Percentiles rank a stretch among this genome's conserved stretches.
phyloP scores from a whole-genome alignment of 1,140 invertebrate species.

The Diorhabda elongata region DNA sequence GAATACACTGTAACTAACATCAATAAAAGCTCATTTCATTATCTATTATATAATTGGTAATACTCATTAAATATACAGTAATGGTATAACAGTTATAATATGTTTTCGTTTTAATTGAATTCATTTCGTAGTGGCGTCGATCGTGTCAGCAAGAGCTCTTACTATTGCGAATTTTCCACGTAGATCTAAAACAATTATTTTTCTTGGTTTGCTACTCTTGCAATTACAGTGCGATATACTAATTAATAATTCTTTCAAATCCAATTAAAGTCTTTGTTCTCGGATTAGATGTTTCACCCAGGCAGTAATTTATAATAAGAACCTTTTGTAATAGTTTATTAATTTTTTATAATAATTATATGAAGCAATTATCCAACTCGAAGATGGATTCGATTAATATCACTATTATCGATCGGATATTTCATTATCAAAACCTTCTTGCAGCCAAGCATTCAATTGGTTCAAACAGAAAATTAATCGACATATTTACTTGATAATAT shows the following conservation, averaged over 20 bases:
- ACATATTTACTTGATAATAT: neutral
- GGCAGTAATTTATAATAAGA: slow-evolving; percentile 9
- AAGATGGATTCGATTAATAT: slow-evolving; percentile 9
- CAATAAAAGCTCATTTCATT: too few relatives aligned
- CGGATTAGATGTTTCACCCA: slow-evolving; percentile 2
- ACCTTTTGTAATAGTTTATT: slow-evolving; percentile 13
- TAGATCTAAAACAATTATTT: neutral
- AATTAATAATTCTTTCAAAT: slow-evolving; percentile 14
- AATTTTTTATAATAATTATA: slow-evolving; percentile 6
- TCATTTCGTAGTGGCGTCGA: too few relatives aligned
- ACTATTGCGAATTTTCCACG: neutral
- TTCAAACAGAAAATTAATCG: neutral
- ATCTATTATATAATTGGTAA: too few relatives aligned
- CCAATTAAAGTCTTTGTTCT: neutral
- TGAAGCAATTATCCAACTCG: slow-evolving; percentile 2
- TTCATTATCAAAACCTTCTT: neutral
- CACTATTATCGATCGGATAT: neutral
- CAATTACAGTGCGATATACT: slow-evolving; percentile 2
- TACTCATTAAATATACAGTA: too few relatives aligned
- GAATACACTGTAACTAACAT: too few relatives aligned
- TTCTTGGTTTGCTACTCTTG: slow-evolving; percentile 12
- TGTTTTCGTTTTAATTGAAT: too few relatives aligned
- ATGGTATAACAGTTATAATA: too few relatives aligned
- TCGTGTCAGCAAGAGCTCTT: neutral
- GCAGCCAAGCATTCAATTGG: neutral